Evolutionary conservation across 2,797 vertebrate genomes (phyloP), one percentile per base, ranked within the genome.

Genomic region (Diceros bicornis): DNA sequence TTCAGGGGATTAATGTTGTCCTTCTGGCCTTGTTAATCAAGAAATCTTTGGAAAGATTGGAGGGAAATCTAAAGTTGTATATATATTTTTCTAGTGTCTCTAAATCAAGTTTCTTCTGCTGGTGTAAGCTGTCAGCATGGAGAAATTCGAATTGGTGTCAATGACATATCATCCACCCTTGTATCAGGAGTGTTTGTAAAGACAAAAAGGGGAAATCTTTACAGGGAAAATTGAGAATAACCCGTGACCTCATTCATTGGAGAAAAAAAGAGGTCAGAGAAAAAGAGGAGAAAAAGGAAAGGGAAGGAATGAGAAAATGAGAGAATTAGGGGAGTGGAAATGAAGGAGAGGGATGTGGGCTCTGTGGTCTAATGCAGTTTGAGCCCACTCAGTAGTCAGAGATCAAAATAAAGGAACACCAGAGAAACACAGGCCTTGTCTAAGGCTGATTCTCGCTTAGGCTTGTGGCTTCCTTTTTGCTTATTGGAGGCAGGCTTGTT

Each of bases 11-110:
- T 68, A 62, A 87, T 88, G 55, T 72, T 68, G 4, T 75, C 69
- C 77, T 84, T 86, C 25, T 93, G 88, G 34, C 20, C n/a, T 59
- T 85, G 79, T 87, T 72, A 92, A 89, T 94, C 34, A 92, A 41
- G 41, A 93, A 82, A 79, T 17, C 52, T 44, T 75, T 52, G 9
- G 37, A 75, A 94, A 68, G 41, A 66, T 3, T 34, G 29, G 94
- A 64, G 11, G 47, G 52, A 94, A 89, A 55, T 72, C 18, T 32
- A 12, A 95, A 89, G 9, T 72, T 81, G 6, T 34, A 25, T 57
- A 34, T 8, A 7, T 79, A 16, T 82, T 29, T 94, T 97, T 52
- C 79, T 83, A 62, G 29, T 85, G 20, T 72, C 69, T 69, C 34
- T 88, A 85, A 90, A 81, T 84, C 55, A 79, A 64, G 11, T 84